Base-by-base conservation (phyloP, 2,113 vertebrate species). In the Bostrychus sinensis region DNA sequence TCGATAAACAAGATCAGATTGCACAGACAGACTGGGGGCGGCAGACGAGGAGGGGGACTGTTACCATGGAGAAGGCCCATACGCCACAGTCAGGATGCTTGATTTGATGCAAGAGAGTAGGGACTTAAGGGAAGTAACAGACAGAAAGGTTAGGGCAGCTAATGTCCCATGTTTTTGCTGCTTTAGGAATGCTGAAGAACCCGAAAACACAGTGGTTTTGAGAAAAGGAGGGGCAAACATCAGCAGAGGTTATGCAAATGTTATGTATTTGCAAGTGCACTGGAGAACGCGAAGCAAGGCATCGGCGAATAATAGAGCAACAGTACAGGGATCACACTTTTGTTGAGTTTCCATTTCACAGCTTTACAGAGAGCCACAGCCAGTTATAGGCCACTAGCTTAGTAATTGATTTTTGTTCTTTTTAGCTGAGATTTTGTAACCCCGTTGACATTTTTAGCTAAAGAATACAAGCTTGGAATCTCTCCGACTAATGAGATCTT, bases 1-100 rank as follows among this genome's bases (percentile, higher is more conserved):
- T 84, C 70, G 48, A 88, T 78, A 88, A 88, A 87, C 84, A 88
- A 77, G 77, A 82, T 85, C 83, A 77, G 75, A 80, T 77, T 83
- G 81, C 81, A 80, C 77, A 80, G 74, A 82, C 48, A 72, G 64
- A 81, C 38, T 41, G 70, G 71, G 74, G 61, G 70, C 78, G 76
- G 75, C n/a, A n/a, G 30, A 32, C 5, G 10, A 45, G 66, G 72
- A 70, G 57, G 71, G 79, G 75, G 75, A 70, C 62, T 63, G 83
- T 89, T 83, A 56, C 88, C 66, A 90, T 87, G 86, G 86, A 57
- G 82, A 91, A 81, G 7, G 17, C 60, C 61, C 53, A 41, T 34
- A 60, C 70, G 69, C 65, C 43, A 50, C 61, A 68, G 78, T 73
- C 65, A 28, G 62, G 65, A 81, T 62, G 57, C 62, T 55, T 72